Percentiles rank a stretch among this genome's conserved stretches.
Evolutionary conservation across 2,888 invertebrate species (phyloP).

Genomic region (Ochropacha duplaris): DNA sequence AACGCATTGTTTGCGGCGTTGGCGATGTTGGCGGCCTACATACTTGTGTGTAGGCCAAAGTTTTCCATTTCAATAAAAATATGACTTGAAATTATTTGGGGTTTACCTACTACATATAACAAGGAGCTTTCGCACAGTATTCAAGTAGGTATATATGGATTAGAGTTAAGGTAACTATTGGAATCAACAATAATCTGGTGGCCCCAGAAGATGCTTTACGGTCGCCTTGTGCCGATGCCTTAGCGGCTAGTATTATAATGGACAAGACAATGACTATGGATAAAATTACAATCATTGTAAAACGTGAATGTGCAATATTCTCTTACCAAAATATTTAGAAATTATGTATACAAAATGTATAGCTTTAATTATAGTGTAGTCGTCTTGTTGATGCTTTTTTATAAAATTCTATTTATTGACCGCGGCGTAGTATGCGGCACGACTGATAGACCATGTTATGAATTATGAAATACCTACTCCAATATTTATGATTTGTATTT

Average conservation of each 20-base stretch:
- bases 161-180: constrained; percentile 14
- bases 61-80: not conserved
- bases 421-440: constrained; percentile 73
- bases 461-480: constrained; percentile 68
- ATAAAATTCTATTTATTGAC: constrained; percentile 80
- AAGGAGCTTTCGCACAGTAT: not conserved
- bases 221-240: constrained; percentile 68
- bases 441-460: constrained; percentile 77
- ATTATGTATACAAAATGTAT: constrained; percentile 80
- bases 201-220: constrained; percentile 55
- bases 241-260: constrained; percentile 50
- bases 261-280: constrained; percentile 45
- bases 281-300: constrained; percentile 50
- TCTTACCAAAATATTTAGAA: constrained; percentile 78
- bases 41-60: not conserved
- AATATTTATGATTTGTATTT: constrained; percentile 74
- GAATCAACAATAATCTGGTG: constrained; percentile 33
- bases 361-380: constrained; percentile 80
- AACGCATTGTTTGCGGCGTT: too few relatives aligned
- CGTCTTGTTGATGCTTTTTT: constrained; percentile 82
- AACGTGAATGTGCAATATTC: constrained; percentile 77
- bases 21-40: not conserved
- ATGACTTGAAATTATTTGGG: not conserved
- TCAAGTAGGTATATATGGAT: not conserved
- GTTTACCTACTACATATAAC: not conserved